phyloP scores from a whole-genome alignment of 2,113 vertebrate species.

The Nerophis ophidion region DNA sequence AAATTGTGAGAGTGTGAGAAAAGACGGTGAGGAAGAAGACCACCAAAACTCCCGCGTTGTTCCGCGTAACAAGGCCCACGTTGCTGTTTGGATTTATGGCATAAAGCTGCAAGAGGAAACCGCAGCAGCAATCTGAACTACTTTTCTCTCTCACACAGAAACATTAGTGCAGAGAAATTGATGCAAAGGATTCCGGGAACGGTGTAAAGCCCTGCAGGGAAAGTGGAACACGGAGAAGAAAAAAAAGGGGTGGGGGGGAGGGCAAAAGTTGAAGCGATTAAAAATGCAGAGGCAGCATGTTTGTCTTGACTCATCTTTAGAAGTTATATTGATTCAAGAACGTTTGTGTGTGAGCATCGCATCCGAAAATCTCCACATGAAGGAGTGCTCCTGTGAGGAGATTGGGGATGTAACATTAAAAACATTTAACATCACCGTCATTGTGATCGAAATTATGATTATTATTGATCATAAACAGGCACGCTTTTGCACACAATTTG shows the following conservation, averaged over 20 bases:
- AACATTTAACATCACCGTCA: no score
- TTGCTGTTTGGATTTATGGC: no score
- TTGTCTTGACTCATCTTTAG: constrained; percentile 13
- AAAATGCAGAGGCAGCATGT: constrained; percentile 39
- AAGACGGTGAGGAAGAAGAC: background rate
- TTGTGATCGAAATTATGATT: no score
- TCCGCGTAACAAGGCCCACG: no score
- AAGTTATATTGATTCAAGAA: constrained; percentile 23
- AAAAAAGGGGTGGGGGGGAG: background rate
- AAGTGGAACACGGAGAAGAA: constrained; percentile 32
- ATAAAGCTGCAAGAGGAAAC: background rate
- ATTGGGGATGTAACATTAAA: background rate
- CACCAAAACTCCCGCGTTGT: background rate
- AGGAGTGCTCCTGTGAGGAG: constrained; percentile 10
- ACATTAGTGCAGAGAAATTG: constrained; percentile 29
- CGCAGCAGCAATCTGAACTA: constrained; percentile 29
- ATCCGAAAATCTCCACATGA: constrained; percentile 21
- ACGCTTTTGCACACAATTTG: no score
- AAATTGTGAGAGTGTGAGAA: background rate
- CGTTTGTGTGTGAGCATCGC: constrained; percentile 14
- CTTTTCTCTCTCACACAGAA: constrained; percentile 14
- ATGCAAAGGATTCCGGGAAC: constrained; percentile 47
- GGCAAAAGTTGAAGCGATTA: constrained; percentile 34
- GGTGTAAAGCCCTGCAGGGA: constrained; percentile 41
- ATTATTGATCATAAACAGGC: no score